These are phyloP conservation scores for Stomatorhinus ivindoensis DNA, from an alignment of 2,113 vertebrate species.

Conservation along the genomic window DNA sequence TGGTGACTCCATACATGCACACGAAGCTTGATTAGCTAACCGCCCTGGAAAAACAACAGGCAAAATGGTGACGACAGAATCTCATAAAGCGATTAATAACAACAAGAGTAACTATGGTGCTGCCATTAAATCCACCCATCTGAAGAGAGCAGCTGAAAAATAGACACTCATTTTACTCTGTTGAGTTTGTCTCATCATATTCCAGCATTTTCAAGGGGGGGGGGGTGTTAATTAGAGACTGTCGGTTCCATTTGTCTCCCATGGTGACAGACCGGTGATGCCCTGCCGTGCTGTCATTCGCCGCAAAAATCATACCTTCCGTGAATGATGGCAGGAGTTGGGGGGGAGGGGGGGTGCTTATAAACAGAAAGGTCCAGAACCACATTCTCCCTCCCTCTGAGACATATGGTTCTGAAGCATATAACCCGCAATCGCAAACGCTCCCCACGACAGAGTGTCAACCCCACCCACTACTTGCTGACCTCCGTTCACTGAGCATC, in stretches of 20 bases:
- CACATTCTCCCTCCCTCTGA: neutral
- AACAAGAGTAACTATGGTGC: neutral
- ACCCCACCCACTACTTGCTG: neutral
- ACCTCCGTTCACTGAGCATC: neutral
- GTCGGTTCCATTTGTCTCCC: neutral
- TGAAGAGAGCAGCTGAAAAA: neutral
- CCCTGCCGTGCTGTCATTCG: slow-evolving; percentile 10
- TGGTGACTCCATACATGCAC: neutral
- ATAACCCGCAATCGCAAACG: neutral
- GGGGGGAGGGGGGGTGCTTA: neutral
- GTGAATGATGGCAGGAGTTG: neutral
- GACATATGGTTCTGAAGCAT: neutral
- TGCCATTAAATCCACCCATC: neutral
- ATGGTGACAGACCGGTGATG: neutral
- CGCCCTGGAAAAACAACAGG: neutral
- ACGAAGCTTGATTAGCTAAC: neutral
- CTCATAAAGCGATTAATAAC: neutral
- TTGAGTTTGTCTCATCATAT: neutral
- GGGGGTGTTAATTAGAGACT: neutral
- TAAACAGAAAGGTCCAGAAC: neutral
- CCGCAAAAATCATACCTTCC: slow-evolving; percentile 12
- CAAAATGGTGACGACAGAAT: neutral
- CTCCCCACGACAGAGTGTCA: neutral
- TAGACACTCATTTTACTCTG: neutral
- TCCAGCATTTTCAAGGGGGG: neutral